Evolutionary conservation across 2,888 invertebrate genomes (phyloP).

Genomic region (Cetonia aurata): DNA sequence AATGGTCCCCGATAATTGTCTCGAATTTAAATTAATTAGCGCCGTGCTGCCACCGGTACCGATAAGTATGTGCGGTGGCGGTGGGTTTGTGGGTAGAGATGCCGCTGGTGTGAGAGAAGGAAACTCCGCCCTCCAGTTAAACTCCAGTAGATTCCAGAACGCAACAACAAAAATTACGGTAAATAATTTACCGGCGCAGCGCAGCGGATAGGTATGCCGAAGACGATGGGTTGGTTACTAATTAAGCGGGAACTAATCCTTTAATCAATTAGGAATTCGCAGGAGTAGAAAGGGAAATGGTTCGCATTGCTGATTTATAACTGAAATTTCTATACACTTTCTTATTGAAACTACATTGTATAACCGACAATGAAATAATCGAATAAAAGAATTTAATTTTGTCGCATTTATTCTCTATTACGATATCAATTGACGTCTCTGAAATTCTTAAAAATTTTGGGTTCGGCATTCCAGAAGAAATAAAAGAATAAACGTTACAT

Average conservation of each 20-base stretch:
- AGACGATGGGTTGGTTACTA: neutral
- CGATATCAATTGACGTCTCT: too few relatives aligned
- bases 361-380: too few relatives aligned
- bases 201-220: neutral
- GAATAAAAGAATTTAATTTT: too few relatives aligned
- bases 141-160: neutral
- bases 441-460: too few relatives aligned
- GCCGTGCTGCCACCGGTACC: constrained; percentile 7
- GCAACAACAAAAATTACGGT: constrained; percentile 11
- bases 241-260: constrained; percentile 2
- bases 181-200: neutral
- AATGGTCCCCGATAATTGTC: constrained; percentile 44
- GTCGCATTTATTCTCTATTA: too few relatives aligned
- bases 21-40: constrained; percentile 41
- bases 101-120: neutral
- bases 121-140: neutral
- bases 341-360: too few relatives aligned
- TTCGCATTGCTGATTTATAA: too few relatives aligned
- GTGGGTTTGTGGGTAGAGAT: neutral
- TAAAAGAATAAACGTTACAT: too few relatives aligned
- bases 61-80: constrained; percentile 22
- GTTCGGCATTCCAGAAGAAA: too few relatives aligned
- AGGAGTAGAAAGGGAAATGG: too few relatives aligned
- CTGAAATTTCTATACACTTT: too few relatives aligned
- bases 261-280: too few relatives aligned